Base-by-base conservation (phyloP, 2,797 vertebrate species). In the Enteromius fasciolatus region DNA sequence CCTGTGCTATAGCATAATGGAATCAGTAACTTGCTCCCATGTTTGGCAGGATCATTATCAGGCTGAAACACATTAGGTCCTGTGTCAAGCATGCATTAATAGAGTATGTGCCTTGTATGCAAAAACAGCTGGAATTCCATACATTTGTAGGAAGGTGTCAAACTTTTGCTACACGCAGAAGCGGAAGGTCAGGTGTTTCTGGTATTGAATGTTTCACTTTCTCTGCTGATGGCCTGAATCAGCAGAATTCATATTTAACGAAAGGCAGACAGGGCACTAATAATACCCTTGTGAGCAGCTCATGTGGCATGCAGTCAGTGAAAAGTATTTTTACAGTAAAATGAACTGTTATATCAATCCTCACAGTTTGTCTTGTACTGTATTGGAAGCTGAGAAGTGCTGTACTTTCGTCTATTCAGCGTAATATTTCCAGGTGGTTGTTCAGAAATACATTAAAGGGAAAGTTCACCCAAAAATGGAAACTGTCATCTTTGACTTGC, bases 101-200 rank as follows among this genome's bases (percentile, higher is more conserved):
- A 59, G 3, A 46, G 33, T 10, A 28, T 79, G 39, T 74, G 11
- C n/a, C 25, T 54, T n/a, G 48, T 18, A 46, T 79, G 61, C 28
- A 52, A 63, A 61, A 20, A 4, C 23, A 23, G 50, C 23, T 75
- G 36, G 31, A 64, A 66, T 66, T 67, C n/a, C 1, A 25, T 20
- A 20, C 59, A 78, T 70, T 73, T 73, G 18, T 17, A n/a, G 28
- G 39, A 77, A 46, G 64, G 70, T 8, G 2, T 61, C 25, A 2
- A 76, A 82, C 73, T 46, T 76, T 82, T 15, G 50, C 33, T 76
- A 41, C 33, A 39, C 41, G 4, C 4, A 63, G 44, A 54, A 52
- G 54, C 11, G 20, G 57, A 84, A 84, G 76, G 57, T 83, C 82
- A 66, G 44, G 36, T 41, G 20, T 83, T 72, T 66, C 41, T 68